These are phyloP conservation scores for Idris sp. DNA, from an alignment of 1,140 invertebrate species.

Conservation along the genomic window DNA sequence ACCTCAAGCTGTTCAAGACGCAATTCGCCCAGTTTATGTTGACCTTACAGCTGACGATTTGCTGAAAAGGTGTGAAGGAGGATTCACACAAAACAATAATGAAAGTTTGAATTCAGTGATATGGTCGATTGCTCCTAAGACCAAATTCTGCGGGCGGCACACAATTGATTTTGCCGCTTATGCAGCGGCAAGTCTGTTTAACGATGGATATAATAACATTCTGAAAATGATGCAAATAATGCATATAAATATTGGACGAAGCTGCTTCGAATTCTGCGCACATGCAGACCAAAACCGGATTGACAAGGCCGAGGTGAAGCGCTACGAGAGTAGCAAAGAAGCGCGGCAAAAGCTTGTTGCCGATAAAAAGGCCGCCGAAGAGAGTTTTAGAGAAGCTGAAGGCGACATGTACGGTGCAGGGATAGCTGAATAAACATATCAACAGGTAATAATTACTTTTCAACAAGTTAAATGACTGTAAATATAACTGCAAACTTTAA, in stretches of 20 bases:
- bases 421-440: slow-evolving; percentile 20
- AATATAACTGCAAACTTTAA: slow-evolving; percentile 8
- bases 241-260: slow-evolving; percentile 7
- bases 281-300: slow-evolving; percentile 8
- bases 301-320: slow-evolving; percentile 15
- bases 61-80: slow-evolving; percentile 18
- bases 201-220: slow-evolving; percentile 12
- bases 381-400: neutral
- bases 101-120: slow-evolving; percentile 35
- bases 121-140: slow-evolving; percentile 27
- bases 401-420: slow-evolving; percentile 14
- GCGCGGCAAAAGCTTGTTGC: slow-evolving; percentile 15
- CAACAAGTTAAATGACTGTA: slow-evolving; percentile 2
- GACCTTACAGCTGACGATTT: slow-evolving; percentile 13
- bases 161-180: slow-evolving; percentile 15
- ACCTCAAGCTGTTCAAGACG: slow-evolving; percentile 12
- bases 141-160: slow-evolving; percentile 14
- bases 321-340: slow-evolving; percentile 11
- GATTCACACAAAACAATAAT: slow-evolving; percentile 29
- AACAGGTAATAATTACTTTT: slow-evolving; percentile 2
- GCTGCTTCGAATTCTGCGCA: neutral
- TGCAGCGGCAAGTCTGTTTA: slow-evolving; percentile 10
- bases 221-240: slow-evolving; percentile 36
- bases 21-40: slow-evolving; percentile 15
- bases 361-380: slow-evolving; percentile 12